Conservation (phyloP, 2,888 invertebrate species). For the Lobophora halterata region DNA sequence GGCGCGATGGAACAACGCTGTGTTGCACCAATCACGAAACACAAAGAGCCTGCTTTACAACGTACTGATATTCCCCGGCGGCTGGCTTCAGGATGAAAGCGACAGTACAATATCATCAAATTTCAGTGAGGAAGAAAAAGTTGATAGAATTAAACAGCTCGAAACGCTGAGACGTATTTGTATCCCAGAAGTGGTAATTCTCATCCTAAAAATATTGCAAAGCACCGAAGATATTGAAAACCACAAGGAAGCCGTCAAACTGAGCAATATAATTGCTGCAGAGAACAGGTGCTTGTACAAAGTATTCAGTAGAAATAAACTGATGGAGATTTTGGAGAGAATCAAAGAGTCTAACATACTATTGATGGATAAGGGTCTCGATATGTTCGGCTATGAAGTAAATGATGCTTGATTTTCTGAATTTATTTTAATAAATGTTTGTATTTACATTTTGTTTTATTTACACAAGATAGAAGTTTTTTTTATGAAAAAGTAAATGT, state of each 20-base stretch:
- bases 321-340: constrained; percentile 88
- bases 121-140: constrained; percentile 66
- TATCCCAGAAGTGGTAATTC: constrained; percentile 90
- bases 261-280: constrained; percentile 89
- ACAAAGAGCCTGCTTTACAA: constrained; percentile 91
- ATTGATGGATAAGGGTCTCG: constrained; percentile 87
- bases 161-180: constrained; percentile 88
- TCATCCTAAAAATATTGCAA: constrained; percentile 89
- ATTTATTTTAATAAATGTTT: constrained; percentile 51
- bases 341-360: constrained; percentile 89
- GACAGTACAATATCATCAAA: constrained; percentile 71
- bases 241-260: constrained; percentile 83
- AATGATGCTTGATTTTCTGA: constrained; percentile 44
- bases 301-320: constrained; percentile 88
- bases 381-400: constrained; percentile 89
- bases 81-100: constrained; percentile 91
- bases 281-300: constrained; percentile 90
- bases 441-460: constrained; percentile 44
- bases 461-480: too few relatives aligned
- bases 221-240: constrained; percentile 88
- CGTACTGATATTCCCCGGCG: constrained; percentile 93
- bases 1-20: constrained; percentile 86
- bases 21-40: constrained; percentile 86
- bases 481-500: too few relatives aligned
- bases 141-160: constrained; percentile 85